Conservation (phyloP, 2,797 vertebrate genomes). For the Mormyrus proboscirostris region DNA sequence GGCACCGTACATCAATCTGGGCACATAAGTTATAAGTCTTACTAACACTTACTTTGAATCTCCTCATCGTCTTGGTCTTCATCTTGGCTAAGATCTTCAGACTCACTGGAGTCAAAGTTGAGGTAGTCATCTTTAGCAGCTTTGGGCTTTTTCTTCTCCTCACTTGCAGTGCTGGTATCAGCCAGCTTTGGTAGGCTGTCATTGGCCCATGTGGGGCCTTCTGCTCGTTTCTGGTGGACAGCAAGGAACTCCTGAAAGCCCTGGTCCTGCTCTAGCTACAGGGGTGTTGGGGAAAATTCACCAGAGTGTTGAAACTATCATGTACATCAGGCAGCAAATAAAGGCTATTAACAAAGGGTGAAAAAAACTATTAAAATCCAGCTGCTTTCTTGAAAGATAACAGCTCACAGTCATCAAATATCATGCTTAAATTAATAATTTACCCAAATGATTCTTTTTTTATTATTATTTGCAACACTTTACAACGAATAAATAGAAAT, state of each 20-base stretch:
- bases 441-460: neutral
- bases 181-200: slow-evolving; percentile 57
- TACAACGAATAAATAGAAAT: neutral
- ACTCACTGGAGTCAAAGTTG: slow-evolving; percentile 89
- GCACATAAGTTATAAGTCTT: neutral
- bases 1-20: neutral
- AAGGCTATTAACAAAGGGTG: neutral
- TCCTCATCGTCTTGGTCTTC: slow-evolving; percentile 41
- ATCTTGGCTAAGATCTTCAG: slow-evolving; percentile 54
- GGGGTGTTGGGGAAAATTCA: neutral
- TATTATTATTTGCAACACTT: neutral
- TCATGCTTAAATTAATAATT: neutral
- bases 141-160: slow-evolving; percentile 45
- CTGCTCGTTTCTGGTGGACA: slow-evolving; percentile 79
- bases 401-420: neutral
- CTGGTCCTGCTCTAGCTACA: slow-evolving; percentile 73
- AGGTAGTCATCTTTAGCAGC: slow-evolving; percentile 72
- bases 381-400: neutral
- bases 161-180: neutral
- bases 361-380: neutral
- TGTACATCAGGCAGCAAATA: neutral
- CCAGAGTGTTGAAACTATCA: neutral
- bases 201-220: slow-evolving; percentile 81
- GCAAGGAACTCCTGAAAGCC: slow-evolving; percentile 85
- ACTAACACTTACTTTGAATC: slow-evolving; percentile 40